Base-by-base conservation (phyloP, 2,113 vertebrate genomes). In the Collichthys lucidus region DNA sequence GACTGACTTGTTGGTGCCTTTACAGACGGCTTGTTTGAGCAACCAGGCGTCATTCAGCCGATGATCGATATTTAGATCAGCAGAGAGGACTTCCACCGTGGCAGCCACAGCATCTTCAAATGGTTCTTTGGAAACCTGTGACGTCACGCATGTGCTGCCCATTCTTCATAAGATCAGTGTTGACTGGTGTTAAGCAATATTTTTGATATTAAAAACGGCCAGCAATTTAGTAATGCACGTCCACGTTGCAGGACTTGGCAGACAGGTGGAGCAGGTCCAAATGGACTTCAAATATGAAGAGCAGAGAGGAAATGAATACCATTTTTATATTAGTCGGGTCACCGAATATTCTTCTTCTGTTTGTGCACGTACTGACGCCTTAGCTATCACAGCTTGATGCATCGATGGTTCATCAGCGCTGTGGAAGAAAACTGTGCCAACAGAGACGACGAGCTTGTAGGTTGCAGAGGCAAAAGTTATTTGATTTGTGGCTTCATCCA, bases 1-100 rank as follows among this genome's bases (percentile, higher is more conserved):
- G 31, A 35, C 1, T 35, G 31, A 35, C 31, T 1, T 0, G 31
- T 35, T 0, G 31, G 5, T 7, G 31, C 1, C 1, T 1, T 35
- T 35, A 35, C 31, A 35, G 31, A 35, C 7, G 31, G 6, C 31
- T 35, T 35, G 31, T 35, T 35, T 35, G 31, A 35, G 31, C 31
- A 35, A 35, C 31, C 31, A 35, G 31, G 31, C 31, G 1, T 35
- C 6, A 35, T 35, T 35, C 6, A 35, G 31, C 31, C 6, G 31
- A 35, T 35, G 31, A 35, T 35, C 31, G 6, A 35, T 35, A 7
- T 35, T 35, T 35, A 7, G 31, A 26, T 26, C 26, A 35, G 5
- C 6, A 35, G 31, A 7, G 6, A 7, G 26, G 26, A 26, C 26
- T 26, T 26, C 26, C 26, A 26, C 2, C 26, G 26, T 26, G 31